Evolutionary conservation across 2,797 vertebrate species (phyloP).

Genomic region (Cossypha heuglini): DNA sequence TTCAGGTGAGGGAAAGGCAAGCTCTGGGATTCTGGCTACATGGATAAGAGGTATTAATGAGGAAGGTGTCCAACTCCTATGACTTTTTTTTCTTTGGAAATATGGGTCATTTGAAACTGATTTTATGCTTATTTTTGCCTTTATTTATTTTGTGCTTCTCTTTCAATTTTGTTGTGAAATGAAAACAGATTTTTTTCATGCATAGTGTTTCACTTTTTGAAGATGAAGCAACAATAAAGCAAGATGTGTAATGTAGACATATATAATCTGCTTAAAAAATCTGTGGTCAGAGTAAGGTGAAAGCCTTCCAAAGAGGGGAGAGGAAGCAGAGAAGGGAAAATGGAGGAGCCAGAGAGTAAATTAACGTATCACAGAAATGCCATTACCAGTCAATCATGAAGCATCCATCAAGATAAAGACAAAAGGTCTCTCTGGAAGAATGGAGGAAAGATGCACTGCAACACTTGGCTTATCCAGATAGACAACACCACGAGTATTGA

Average conservation of each 20-base stretch:
- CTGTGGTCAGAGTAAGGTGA: background rate
- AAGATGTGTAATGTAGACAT: background rate
- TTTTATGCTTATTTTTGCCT: background rate
- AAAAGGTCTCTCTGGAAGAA: background rate
- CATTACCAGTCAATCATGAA: background rate
- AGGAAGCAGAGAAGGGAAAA: background rate
- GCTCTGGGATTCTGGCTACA: background rate
- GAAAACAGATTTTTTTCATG: background rate
- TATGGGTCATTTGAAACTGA: background rate
- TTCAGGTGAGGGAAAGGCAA: background rate
- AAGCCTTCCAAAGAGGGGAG: background rate
- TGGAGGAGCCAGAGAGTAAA: background rate
- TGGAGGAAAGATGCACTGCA: background rate
- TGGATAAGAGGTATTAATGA: background rate
- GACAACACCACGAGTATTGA: background rate
- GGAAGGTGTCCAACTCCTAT: rapidly evolving
- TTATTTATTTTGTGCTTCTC: background rate
- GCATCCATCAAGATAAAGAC: background rate
- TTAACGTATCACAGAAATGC: background rate
- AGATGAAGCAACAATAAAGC: background rate
- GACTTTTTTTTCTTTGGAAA: background rate
- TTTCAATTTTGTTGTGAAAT: background rate
- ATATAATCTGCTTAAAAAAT: background rate
- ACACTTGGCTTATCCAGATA: background rate
- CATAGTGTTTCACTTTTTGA: background rate